Evolutionary conservation across 2,113 vertebrate genomes (phyloP).

Genomic region (Sebastes fasciatus): DNA sequence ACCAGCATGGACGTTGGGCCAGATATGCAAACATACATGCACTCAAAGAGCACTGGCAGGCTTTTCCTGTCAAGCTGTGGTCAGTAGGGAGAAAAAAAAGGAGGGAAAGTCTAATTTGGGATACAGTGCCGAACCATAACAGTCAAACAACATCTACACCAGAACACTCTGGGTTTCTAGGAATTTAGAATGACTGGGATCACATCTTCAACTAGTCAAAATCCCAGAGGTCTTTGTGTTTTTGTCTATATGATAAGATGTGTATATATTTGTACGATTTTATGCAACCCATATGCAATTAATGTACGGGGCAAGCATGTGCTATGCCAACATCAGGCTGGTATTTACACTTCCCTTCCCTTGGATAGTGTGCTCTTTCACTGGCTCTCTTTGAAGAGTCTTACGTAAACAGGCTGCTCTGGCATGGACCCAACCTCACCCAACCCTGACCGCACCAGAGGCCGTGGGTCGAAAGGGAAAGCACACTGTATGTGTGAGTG

Average conservation of each 20-base stretch:
- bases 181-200: conserved; percentile 46
- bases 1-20: background rate
- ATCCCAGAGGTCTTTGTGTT: conserved; percentile 5
- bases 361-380: conserved; percentile 74
- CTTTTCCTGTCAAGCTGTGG: conserved; percentile 66
- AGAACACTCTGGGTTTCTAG: conserved; percentile 55
- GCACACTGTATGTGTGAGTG: conserved; percentile 14
- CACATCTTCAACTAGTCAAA: conserved; percentile 3
- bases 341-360: conserved; percentile 73
- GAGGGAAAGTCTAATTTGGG: conserved; percentile 66
- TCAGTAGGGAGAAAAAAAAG: conserved; percentile 53
- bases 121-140: conserved; percentile 58
- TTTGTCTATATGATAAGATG: conserved; percentile 1
- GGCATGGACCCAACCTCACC: conserved; percentile 59
- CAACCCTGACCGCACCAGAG: conserved; percentile 69
- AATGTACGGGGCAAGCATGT: conserved; percentile 52
- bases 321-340: conserved; percentile 70
- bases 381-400: conserved; percentile 74
- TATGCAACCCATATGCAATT: conserved; percentile 24
- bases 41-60: conserved; percentile 32
- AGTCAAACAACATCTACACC: conserved; percentile 65
- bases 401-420: conserved; percentile 71
- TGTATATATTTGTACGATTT: conserved; percentile 48
- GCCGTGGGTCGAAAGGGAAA: conserved; percentile 52
- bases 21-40: conserved; percentile 43